Conservation (phyloP, 2,113 vertebrate species). For the Dermatemys mawii region DNA sequence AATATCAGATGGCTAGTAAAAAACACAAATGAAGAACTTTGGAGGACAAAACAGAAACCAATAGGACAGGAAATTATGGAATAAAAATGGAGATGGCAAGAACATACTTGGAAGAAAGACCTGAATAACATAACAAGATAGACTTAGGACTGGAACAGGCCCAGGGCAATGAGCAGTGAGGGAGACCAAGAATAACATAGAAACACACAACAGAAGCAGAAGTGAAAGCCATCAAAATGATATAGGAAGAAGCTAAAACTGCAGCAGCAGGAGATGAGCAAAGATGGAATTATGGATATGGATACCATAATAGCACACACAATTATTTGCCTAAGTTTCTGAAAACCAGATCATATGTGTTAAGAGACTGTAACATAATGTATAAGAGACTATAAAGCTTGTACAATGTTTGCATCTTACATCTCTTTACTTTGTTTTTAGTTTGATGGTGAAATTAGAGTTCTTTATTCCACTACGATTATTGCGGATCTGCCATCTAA, state of each 20-base stretch:
- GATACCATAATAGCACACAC: neutral
- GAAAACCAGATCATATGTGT: neutral
- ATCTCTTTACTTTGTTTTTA: constrained; percentile 62
- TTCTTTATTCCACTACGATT: constrained; percentile 83
- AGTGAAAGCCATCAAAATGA: neutral
- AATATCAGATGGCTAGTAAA: neutral
- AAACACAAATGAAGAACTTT: neutral
- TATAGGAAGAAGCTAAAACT: neutral
- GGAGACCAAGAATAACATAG: neutral
- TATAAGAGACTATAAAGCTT: neutral
- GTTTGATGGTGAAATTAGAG: constrained; percentile 92
- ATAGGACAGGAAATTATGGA: neutral
- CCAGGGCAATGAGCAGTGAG: neutral
- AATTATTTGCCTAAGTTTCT: neutral
- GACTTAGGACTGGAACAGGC: neutral
- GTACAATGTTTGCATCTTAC: neutral
- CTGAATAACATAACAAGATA: neutral
- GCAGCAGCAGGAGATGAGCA: neutral
- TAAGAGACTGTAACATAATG: neutral
- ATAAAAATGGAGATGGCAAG: neutral
- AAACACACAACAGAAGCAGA: neutral
- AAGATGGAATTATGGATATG: neutral
- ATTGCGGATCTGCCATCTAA: constrained; percentile 73
- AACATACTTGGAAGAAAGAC: neutral
- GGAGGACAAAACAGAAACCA: neutral